phyloP scores from a whole-genome alignment of 2,113 vertebrate species.

The Hippocampus barbouri region DNA sequence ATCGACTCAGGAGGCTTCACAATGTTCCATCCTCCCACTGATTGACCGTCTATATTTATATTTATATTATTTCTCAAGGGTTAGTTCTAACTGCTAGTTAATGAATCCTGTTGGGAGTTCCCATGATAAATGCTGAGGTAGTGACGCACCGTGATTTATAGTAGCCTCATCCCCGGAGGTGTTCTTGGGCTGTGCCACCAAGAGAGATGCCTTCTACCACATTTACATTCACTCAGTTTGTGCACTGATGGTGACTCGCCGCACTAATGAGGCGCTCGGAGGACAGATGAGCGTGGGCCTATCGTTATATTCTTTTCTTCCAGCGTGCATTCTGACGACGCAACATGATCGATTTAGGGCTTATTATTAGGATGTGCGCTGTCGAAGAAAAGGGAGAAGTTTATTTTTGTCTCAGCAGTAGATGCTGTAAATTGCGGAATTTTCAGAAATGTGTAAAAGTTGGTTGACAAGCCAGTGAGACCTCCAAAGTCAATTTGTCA shows the following conservation, averaged over 20 bases:
- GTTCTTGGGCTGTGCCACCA: conserved; percentile 24
- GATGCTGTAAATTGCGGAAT: not conserved
- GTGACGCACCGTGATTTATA: conserved; percentile 47
- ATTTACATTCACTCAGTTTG: conserved; percentile 56
- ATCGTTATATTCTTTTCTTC: conserved; percentile 23
- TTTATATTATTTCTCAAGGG: conserved; percentile 1
- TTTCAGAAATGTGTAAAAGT: not conserved
- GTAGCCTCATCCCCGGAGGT: conserved; percentile 28
- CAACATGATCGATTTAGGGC: not conserved
- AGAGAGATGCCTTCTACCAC: conserved; percentile 49
- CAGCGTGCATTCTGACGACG: not conserved
- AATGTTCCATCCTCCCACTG: not conserved
- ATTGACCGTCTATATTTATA: not conserved
- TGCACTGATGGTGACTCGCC: conserved; percentile 42
- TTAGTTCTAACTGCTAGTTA: conserved; percentile 14
- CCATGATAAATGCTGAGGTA: conserved; percentile 20
- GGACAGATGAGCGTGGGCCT: conserved; percentile 22
- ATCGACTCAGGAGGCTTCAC: not conserved
- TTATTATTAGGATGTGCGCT: not conserved
- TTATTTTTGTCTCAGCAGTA: not conserved
- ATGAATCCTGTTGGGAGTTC: conserved; percentile 26
- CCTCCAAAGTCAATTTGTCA: too few species aligned
- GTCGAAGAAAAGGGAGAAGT: not conserved
- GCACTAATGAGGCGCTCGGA: conserved; percentile 53
- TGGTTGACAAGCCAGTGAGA: not conserved